Conservation (phyloP, 2,113 vertebrate species). For the Agelaius phoeniceus region DNA sequence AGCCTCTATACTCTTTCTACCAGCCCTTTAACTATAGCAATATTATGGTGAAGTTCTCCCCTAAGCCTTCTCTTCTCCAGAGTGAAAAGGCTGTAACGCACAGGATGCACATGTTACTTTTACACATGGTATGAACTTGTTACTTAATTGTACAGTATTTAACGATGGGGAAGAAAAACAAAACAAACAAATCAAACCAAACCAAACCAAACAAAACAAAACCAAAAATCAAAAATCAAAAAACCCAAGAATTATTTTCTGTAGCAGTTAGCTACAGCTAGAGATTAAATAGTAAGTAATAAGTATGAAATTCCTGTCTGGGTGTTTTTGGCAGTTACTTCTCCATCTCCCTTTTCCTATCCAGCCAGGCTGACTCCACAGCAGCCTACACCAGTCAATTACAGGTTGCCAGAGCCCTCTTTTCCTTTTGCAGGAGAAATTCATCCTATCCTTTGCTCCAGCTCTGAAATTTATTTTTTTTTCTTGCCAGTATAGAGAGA, state of each 20-base stretch:
- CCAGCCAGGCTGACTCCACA: not conserved
- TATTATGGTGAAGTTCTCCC: not conserved
- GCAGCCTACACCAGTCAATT: not conserved
- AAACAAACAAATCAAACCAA: too few relatives aligned
- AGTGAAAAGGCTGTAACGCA: not conserved
- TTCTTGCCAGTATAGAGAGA: not conserved
- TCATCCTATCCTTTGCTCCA: not conserved
- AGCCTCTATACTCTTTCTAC: not conserved
- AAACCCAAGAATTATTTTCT: not conserved
- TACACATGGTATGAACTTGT: rapidly evolving
- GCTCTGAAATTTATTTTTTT: not conserved
- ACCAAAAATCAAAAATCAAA: not conserved
- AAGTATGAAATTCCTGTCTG: not conserved
- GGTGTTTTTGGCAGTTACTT: not conserved
- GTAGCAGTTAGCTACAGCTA: not conserved
- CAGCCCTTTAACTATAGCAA: not conserved
- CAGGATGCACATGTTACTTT: not conserved
- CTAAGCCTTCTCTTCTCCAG: not conserved
- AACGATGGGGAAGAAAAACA: too few relatives aligned
- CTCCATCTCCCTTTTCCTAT: not conserved
- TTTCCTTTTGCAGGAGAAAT: not conserved
- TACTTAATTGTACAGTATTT: not conserved
- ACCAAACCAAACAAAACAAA: too few relatives aligned
- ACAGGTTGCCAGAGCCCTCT: not conserved
- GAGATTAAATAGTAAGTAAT: not conserved